Percentiles rank a stretch among this genome's conserved stretches.
Conservation (phyloP, 2,888 invertebrate genomes). For the Clusia tigrina region DNA sequence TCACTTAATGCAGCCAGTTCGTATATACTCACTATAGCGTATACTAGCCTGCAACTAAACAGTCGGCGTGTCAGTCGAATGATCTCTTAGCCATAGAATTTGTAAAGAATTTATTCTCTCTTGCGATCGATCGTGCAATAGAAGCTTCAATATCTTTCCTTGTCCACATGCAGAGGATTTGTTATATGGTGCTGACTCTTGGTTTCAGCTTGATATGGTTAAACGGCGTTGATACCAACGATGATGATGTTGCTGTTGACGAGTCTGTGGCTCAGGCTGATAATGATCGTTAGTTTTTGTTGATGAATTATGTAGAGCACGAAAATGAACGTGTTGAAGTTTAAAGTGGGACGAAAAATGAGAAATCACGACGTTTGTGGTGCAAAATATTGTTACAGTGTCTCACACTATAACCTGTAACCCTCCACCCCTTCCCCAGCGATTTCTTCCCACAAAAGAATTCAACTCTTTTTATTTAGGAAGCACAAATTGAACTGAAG, state of each 20-base stretch:
- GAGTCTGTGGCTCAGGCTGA: constrained; percentile 34
- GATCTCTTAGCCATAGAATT: too few relatives aligned
- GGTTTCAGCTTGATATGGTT: not conserved
- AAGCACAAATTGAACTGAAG: too few relatives aligned
- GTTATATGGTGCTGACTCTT: not conserved
- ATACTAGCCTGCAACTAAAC: too few relatives aligned
- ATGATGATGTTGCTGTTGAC: too few relatives aligned
- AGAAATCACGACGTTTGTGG: constrained; percentile 28
- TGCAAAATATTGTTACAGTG: not conserved
- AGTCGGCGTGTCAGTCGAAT: too few relatives aligned
- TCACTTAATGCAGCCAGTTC: too few relatives aligned
- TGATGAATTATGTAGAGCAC: constrained; percentile 64
- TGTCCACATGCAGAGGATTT: not conserved
- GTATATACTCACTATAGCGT: too few relatives aligned
- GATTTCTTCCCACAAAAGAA: too few relatives aligned
- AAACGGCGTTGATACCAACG: not conserved
- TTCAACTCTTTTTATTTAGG: too few relatives aligned
- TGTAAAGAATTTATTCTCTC: constrained; percentile 18
- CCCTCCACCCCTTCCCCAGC: too few relatives aligned
- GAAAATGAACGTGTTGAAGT: constrained; percentile 52
- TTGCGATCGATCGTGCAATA: constrained; percentile 12
- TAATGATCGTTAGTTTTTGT: constrained; percentile 41
- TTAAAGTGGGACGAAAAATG: constrained; percentile 33
- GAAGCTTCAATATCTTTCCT: not conserved
- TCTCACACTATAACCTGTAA: too few relatives aligned